Evolutionary conservation across 2,113 vertebrate species (phyloP), one percentile per base, ranked within the genome.

Genomic region (Muscicapa adusta): DNA sequence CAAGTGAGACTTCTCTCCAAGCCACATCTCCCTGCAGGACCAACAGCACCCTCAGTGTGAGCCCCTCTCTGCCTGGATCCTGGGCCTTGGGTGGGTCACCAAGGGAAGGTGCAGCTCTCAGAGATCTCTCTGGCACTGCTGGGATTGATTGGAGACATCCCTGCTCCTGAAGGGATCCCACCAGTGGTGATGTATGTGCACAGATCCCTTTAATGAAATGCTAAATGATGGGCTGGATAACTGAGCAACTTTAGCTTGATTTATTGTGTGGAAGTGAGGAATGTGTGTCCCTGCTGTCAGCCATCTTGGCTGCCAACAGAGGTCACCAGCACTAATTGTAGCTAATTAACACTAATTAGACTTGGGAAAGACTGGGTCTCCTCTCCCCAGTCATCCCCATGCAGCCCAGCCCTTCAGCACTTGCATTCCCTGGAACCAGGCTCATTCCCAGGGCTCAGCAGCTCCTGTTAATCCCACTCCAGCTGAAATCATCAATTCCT

Each of bases 301-400:
- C 94, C 96, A 95, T 92, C 94, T 90, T 90, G 91, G 94, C 73
- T 58, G 71, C 16, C 63, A 76, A 57, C 67, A 71, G 83, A 86
- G 95, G 96, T 96, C 73, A 88, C 0, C 0, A 66, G 79, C 79
- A 33, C 83, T 71, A 95, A 95, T 84, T 91, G 94, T 88, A 71
- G 83, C 56, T 94, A 88, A 96, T 96, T 95, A 95, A 51, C 85
- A 45, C 71, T 56, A 92, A 96, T 96, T 91, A 96, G 88, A 40
- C 68, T 53, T 43, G 63, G 56, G 82, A 62, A 85, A 76, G 36
- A 14, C 54, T 42, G 60, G 38, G 34, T 42, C 34, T 40, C 65
- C 61, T 66, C 38, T 73, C 40, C 77, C 23, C 3, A 3, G 50
- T 20, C 54, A 9, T 12, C 14, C 22, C 20, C 57, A 36, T 2